Evolutionary conservation across 2,797 vertebrate genomes (phyloP).

Genomic region (Gymnocypris eckloni): DNA sequence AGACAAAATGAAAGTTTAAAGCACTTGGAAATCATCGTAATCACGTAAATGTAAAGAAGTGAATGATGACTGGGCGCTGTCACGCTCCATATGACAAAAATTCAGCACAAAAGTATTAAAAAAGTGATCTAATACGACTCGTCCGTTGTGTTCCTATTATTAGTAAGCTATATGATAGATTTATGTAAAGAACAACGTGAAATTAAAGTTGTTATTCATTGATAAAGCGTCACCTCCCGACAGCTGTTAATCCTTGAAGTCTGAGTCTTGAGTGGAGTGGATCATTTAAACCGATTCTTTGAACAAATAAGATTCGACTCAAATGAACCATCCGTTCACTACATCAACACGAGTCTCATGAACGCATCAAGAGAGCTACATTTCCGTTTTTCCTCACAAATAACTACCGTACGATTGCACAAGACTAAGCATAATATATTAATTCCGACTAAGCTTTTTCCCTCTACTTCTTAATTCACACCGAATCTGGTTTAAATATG

Average conservation of each 20-base stretch:
- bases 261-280: not conserved
- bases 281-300: not conserved
- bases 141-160: no score
- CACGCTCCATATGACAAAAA: not conserved
- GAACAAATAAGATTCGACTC: not conserved
- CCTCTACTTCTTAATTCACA: no score
- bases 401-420: no score
- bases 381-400: not conserved
- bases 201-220: not conserved
- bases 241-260: not conserved
- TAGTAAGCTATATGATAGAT: not conserved
- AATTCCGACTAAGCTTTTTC: no score
- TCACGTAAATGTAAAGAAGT: not conserved
- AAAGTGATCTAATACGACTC: not conserved
- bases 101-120: not conserved
- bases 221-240: not conserved
- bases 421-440: no score
- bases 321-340: not conserved
- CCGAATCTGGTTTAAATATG: no score
- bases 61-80: no score
- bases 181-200: not conserved
- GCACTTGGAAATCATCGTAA: not conserved
- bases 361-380: not conserved
- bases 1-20: not conserved
- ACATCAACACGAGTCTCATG: not conserved